Conservation (phyloP, 2,113 vertebrate species). For the Microcebus tavaratra region DNA sequence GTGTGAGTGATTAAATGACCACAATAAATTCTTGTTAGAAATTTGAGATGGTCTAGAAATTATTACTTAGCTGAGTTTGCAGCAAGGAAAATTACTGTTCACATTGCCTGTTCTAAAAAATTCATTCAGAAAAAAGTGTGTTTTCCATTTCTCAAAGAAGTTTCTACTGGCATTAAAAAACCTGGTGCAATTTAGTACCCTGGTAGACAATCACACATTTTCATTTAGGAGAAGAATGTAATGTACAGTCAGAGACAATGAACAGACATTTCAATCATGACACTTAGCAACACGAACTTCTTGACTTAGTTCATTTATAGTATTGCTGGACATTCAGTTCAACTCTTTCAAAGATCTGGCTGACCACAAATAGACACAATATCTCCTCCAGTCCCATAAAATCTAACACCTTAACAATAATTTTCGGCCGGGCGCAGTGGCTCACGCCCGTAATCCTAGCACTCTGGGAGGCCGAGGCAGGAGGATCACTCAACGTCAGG, state of each 20-base stretch:
- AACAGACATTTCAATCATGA: background rate
- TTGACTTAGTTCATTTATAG: background rate
- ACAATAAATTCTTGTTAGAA: background rate
- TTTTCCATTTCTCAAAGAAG: conserved; percentile 2
- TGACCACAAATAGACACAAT: background rate
- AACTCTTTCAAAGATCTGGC: background rate
- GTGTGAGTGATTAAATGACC: background rate
- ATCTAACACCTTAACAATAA: background rate
- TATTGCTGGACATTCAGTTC: background rate
- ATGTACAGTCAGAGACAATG: background rate
- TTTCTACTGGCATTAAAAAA: background rate
- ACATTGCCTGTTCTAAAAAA: background rate
- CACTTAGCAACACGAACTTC: background rate
- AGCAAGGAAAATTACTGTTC: conserved; percentile 33
- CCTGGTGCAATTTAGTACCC: background rate
- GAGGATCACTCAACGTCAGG: too few species aligned
- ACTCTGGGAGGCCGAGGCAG: too few species aligned
- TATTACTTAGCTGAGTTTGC: background rate
- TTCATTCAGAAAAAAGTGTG: conserved; percentile 2
- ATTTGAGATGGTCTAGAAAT: background rate
- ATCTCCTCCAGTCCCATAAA: background rate
- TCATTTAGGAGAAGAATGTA: conserved; percentile 5
- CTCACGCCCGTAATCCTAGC: too few species aligned
- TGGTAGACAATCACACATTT: background rate
- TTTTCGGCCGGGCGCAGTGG: background rate